Conservation (phyloP, 1,140 invertebrate species). For the Drosophila leontia region DNA sequence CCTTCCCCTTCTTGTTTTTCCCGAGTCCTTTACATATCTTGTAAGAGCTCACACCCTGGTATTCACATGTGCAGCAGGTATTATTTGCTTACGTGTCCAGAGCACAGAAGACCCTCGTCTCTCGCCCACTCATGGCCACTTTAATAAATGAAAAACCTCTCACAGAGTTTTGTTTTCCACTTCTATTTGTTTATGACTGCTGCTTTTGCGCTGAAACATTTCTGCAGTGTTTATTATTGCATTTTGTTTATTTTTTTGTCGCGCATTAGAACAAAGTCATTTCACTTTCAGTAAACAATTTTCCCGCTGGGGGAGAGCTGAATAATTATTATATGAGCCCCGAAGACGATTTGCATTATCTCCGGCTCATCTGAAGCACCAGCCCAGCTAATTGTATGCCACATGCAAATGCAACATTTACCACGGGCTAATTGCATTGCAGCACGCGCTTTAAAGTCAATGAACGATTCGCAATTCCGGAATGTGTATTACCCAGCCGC, state of each 20-base stretch:
- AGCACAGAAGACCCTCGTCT: constrained; percentile 16
- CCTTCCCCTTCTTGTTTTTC: not conserved
- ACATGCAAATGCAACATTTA: constrained; percentile 76
- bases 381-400: constrained; percentile 54
- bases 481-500: constrained; percentile 16
- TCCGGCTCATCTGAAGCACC: constrained; percentile 30
- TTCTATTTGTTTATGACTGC: constrained; percentile 52
- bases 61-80: constrained; percentile 40
- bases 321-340: constrained; percentile 53
- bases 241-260: constrained; percentile 45
- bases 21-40: constrained; percentile 16
- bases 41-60: constrained; percentile 5
- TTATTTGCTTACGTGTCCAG: constrained; percentile 53
- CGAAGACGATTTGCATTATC: constrained; percentile 36
- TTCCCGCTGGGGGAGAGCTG: constrained; percentile 3
- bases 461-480: constrained; percentile 60
- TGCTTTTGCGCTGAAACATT: constrained; percentile 22
- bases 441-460: constrained; percentile 79
- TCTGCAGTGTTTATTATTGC: constrained; percentile 31
- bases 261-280: constrained; percentile 43
- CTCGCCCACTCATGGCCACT: constrained; percentile 54
- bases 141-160: constrained; percentile 76
- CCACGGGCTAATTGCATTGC: constrained; percentile 70
- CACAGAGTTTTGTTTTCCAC: constrained; percentile 56
- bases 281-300: constrained; percentile 52